Base-by-base conservation (phyloP, 2,797 vertebrate genomes). In the Sylvilagus floridanus region DNA sequence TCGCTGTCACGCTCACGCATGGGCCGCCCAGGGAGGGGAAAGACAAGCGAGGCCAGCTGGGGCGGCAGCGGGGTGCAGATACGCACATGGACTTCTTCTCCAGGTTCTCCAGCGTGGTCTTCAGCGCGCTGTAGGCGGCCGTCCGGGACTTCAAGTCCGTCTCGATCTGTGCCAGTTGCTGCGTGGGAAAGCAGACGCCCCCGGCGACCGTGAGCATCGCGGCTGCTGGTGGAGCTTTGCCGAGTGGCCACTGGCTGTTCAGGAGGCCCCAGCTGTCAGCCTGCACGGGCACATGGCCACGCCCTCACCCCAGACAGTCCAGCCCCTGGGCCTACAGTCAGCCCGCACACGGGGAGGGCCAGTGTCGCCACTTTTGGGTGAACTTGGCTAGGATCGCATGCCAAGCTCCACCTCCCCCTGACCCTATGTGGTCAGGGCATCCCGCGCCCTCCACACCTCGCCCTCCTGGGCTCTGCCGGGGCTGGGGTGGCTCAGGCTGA, bases 131-230 rank as follows among this genome's bases (percentile, higher is more conserved):
- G 98, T 99, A 99, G 0, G 98, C 97, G 0, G 98, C 97, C 21
- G 98, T 98, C 68, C 99, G 97, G n/a, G 98, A 98, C 98, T 99
- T 99, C 85, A 99, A 94, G 79, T 99, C 99, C 10, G 97, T 72
- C 96, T 99, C 99, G 78, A 99, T 99, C 96, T 99, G 99, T 52
- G 98, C 98, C 91, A 99, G 97, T 98, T 99, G 99, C 99, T 99
- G 97, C 85, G 93, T 95, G 65, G 32, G 73, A 94, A 97, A 93
- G 50, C 7, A 92, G 88, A 96, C 79, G 42, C 65, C 8, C 71
- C 14, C 35, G 83, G 81, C 95, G 76, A 94, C 72, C 37, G 13
- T 32, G 26, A 3, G 42, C 9, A 7, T 9, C 21, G 0, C 19
- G 60, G 14, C 65, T 35, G 19, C 42, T 3, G 35, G 54, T 7